phyloP scores from a whole-genome alignment of 2,797 vertebrate species.

The Sparus aurata region DNA sequence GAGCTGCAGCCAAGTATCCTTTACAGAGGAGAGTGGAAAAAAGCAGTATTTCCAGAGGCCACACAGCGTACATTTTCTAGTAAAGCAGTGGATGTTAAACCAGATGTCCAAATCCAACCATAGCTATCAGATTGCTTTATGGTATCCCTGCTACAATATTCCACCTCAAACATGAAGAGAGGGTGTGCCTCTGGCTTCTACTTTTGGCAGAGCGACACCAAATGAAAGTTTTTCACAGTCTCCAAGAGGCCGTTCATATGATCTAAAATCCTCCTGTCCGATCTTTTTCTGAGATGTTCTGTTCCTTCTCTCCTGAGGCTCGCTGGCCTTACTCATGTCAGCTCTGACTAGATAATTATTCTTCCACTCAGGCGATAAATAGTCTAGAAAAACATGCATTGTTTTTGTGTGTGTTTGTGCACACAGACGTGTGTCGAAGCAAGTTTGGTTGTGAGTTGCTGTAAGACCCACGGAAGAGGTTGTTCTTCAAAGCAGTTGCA shows the following conservation, averaged over 20 bases:
- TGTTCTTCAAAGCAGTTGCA: conserved; percentile 13
- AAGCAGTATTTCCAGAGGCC: conserved; percentile 69
- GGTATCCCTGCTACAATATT: conserved; percentile 56
- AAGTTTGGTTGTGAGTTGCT: conserved; percentile 32
- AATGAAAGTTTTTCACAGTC: conserved; percentile 58
- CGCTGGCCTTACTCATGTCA: not conserved
- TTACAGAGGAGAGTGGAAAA: conserved; percentile 65
- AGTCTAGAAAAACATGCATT: conserved; percentile 15
- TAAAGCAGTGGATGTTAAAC: conserved; percentile 57
- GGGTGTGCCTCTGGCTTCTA: conserved; percentile 44
- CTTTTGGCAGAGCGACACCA: conserved; percentile 44
- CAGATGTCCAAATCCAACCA: conserved; percentile 68
- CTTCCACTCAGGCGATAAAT: conserved; percentile 38
- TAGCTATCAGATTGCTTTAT: conserved; percentile 73
- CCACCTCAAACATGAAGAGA: conserved; percentile 58
- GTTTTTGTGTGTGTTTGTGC: conserved; percentile 14
- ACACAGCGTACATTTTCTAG: conserved; percentile 55
- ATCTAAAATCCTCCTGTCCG: conserved; percentile 58
- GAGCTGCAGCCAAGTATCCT: conserved; percentile 47
- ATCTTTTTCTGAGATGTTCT: conserved; percentile 19
- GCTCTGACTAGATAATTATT: conserved; percentile 28
- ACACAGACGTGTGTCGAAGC: conserved; percentile 14
- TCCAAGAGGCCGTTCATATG: conserved; percentile 20
- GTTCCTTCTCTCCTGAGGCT: conserved; percentile 21
- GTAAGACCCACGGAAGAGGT: conserved; percentile 35